Evolutionary conservation across 2,113 vertebrate species (phyloP).

Genomic region (Notarius lentiginosus): DNA sequence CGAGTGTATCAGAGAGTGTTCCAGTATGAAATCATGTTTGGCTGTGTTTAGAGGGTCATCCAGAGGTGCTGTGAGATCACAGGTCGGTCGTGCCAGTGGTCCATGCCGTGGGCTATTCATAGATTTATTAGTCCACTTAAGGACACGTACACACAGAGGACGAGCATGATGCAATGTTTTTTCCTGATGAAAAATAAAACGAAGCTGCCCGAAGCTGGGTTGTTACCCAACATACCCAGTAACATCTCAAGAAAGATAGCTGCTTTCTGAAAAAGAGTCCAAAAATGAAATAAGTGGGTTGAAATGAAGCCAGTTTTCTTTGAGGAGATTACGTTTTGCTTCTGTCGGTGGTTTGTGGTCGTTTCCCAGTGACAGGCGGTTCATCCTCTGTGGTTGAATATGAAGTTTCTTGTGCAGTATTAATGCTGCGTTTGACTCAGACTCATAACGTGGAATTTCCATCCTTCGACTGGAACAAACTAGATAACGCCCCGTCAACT

Average conservation of each 20-base stretch:
- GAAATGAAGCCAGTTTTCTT: neutral
- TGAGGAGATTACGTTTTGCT: neutral
- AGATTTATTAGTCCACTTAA: conserved; percentile 35
- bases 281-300: conserved; percentile 4
- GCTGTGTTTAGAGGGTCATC: conserved; percentile 24
- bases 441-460: neutral
- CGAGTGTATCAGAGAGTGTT: neutral
- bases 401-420: neutral
- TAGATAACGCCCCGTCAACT: neutral
- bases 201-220: neutral
- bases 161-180: conserved; percentile 9
- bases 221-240: neutral
- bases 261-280: conserved; percentile 14
- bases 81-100: neutral
- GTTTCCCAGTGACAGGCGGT: neutral
- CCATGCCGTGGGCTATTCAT: conserved; percentile 12
- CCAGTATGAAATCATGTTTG: conserved; percentile 41
- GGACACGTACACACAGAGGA: neutral
- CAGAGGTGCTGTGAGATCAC: conserved; percentile 30
- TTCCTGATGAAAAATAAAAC: conserved; percentile 21
- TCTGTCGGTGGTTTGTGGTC: neutral
- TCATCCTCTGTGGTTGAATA: neutral
- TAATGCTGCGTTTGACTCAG: neutral
- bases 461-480: neutral
- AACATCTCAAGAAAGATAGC: conserved; percentile 9